Evolutionary conservation across 2,797 vertebrate species (phyloP).

Genomic region (Tiaroga cobitis): DNA sequence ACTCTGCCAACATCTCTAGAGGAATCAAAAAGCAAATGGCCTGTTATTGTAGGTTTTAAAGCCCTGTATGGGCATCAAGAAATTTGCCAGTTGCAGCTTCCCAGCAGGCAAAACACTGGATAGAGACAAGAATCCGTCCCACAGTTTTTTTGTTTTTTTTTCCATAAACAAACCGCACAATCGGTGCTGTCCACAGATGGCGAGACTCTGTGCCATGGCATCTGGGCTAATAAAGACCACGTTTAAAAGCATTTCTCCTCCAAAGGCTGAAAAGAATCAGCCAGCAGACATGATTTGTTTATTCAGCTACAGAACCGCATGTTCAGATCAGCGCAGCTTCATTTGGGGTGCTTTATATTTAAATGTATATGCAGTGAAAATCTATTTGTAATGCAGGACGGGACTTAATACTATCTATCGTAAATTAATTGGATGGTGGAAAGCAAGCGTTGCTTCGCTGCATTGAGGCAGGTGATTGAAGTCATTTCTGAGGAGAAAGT

Average conservation of each 20-base stretch:
- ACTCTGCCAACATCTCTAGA: constrained; percentile 21
- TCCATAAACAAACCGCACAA: constrained; percentile 11
- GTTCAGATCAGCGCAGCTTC: background rate
- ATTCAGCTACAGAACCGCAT: constrained; percentile 16
- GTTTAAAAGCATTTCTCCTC: constrained; percentile 41
- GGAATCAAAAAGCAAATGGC: constrained; percentile 16
- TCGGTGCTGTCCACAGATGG: constrained; percentile 27
- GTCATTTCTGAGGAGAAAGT: background rate
- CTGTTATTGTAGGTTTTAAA: constrained; percentile 10
- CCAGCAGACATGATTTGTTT: constrained; percentile 22
- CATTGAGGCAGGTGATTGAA: background rate
- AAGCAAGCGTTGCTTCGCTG: background rate
- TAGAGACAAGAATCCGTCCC: background rate
- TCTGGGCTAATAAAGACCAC: constrained; percentile 53
- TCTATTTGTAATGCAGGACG: background rate
- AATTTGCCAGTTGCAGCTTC: constrained; percentile 3
- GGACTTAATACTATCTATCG: background rate
- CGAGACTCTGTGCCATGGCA: constrained; percentile 44
- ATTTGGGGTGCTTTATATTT: background rate
- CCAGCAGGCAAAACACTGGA: background rate
- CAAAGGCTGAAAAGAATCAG: constrained; percentile 31
- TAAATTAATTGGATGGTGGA: background rate
- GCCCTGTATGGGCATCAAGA: constrained; percentile 2
- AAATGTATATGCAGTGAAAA: background rate
- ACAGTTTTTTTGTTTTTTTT: background rate